phyloP scores from a whole-genome alignment of 2,888 invertebrate genomes.

The Lypha dubia region DNA sequence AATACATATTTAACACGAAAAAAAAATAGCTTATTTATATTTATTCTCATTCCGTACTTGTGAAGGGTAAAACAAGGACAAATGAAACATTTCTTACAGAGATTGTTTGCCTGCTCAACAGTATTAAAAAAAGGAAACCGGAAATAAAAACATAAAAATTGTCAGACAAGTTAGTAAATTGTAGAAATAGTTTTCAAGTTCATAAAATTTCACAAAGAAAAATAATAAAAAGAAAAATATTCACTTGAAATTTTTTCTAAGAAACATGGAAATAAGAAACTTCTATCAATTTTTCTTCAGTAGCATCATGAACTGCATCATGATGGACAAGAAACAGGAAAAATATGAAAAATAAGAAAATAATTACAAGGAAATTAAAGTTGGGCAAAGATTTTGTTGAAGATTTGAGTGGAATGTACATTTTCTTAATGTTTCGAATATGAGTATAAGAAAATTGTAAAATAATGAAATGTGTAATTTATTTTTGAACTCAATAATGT shows the following conservation, averaged over 20 bases:
- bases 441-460: background rate
- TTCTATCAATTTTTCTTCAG: constrained; percentile 30
- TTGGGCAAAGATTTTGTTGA: background rate
- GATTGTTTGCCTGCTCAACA: background rate
- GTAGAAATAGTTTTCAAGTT: constrained; percentile 53
- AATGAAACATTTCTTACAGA: constrained; percentile 17
- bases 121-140: constrained; percentile 29
- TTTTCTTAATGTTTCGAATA: background rate
- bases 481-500: background rate
- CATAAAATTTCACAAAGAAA: constrained; percentile 13
- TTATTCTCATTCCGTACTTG: background rate
- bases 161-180: constrained; percentile 54
- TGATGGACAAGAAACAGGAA: background rate
- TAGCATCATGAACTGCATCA: constrained; percentile 9
- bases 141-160: constrained; percentile 55
- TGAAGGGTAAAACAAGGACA: constrained; percentile 1
- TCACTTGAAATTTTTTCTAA: constrained; percentile 14
- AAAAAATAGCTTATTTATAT: background rate
- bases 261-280: background rate
- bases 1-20: background rate
- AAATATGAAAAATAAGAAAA: constrained; percentile 14
- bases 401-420: background rate
- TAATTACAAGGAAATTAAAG: constrained; percentile 42
- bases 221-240: constrained; percentile 39
- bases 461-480: background rate